Evolutionary conservation across 2,113 vertebrate species (phyloP), one percentile per base, ranked within the genome.

Genomic region (Halcyon senegalensis): DNA sequence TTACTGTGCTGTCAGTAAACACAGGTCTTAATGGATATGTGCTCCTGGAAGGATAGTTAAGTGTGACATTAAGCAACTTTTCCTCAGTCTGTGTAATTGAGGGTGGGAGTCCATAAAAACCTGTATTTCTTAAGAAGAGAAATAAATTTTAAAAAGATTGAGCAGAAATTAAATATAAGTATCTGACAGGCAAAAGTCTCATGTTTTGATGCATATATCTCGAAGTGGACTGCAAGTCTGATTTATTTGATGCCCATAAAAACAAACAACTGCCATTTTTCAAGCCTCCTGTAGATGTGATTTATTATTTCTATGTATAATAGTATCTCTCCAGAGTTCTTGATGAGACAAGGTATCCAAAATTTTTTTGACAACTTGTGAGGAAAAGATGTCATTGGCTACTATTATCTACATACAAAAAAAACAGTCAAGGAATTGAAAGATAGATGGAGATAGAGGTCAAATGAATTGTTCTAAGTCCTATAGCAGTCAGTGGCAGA

Each of bases 1-100:
- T 84, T 76, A 81, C 89, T 78, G 39, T 63, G 43, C 31, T 93
- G 43, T 91, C 66, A 82, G 83, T 81, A 95, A 92, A 89, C 66
- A 90, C 13, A 48, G 13, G 48, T 72, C 80, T 86, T 94, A 93
- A 90, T 93, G 66, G 67, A 84, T 68, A 84, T 10, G 73, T 7
- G 5, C 44, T 84, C 27, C 60, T 93, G 69, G 56, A 96, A 93
- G 56, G 35, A 81, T 13, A 68, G 60, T 89, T 87, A 78, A 90
- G 28, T 53, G 33, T 62, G 89, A 27, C 11, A 5, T 87, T 82
- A 91, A 87, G 69, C 41, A 82, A 87, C 48, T 69, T 90, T 60
- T 62, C 39, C 31, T 78, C 72, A 70, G 1, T 69, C 44, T 58
- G 20, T 37, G 24, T 8, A 76, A 78, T 10, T 83, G 83, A 21